Conservation (phyloP, 2,113 vertebrate species). For the Hiodon alosoides region DNA sequence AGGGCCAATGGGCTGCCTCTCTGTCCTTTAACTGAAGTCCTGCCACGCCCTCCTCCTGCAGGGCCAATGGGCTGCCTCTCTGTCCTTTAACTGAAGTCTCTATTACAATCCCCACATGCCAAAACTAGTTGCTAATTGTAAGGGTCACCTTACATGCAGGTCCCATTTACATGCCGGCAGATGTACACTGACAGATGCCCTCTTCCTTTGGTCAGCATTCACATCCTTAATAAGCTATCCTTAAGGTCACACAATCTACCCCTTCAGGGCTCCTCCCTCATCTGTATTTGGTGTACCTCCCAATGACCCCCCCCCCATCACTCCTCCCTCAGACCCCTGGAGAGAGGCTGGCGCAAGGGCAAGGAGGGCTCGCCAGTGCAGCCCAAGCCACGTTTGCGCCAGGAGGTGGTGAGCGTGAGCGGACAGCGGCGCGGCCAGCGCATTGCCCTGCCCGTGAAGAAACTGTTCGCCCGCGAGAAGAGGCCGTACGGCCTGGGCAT, state of each 20-base stretch:
- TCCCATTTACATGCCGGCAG: no score
- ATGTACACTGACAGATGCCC: no score
- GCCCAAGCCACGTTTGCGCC: constrained; percentile 86
- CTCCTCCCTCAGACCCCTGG: constrained; percentile 71
- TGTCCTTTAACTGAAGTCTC: background rate
- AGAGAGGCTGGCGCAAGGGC: constrained; percentile 91
- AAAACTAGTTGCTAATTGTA: no score
- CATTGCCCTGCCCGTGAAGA: constrained; percentile 86
- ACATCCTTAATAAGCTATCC: no score
- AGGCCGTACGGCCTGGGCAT: constrained; percentile 91
- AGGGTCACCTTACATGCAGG: no score
- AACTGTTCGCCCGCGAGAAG: constrained; percentile 92
- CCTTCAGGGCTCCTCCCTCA: constrained; percentile 8
- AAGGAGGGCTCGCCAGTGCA: constrained; percentile 77
- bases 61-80: background rate
- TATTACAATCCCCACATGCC: no score
- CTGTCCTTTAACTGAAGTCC: background rate
- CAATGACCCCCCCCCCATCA: background rate
- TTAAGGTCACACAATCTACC: no score
- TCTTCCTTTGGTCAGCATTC: no score
- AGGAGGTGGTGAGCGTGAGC: constrained; percentile 88
- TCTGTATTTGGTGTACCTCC: background rate
- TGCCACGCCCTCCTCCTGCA: background rate
- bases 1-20: background rate
- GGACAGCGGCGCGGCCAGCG: constrained; percentile 86